Conservation (phyloP, 2,797 vertebrate genomes). For the Cichlasoma orientale region DNA sequence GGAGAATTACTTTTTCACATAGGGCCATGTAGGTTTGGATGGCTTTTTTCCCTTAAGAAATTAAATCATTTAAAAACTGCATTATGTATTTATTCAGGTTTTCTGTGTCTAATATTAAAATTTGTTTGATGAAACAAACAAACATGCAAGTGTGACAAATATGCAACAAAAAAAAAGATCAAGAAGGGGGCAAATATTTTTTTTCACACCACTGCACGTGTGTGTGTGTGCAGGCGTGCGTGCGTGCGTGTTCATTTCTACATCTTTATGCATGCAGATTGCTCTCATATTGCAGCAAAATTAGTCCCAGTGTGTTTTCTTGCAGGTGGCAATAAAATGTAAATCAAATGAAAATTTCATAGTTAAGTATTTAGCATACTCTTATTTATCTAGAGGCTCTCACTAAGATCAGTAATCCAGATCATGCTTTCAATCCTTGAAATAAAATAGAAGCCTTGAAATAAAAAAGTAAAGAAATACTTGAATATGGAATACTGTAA, state of each 20-base stretch:
- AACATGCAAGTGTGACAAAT: background rate
- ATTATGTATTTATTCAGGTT: background rate
- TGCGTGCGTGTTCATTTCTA: background rate
- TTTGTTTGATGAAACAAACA: background rate
- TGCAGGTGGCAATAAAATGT: background rate
- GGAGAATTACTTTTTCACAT: background rate
- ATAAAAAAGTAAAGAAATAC: background rate
- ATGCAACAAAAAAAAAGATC: background rate
- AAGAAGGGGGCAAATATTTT: background rate
- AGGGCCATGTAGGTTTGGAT: background rate
- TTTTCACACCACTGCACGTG: background rate
- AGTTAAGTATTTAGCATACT: background rate
- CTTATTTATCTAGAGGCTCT: background rate
- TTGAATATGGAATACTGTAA: background rate
- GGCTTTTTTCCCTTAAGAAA: background rate
- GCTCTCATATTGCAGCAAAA: background rate
- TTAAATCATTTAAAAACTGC: background rate
- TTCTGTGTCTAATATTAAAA: background rate
- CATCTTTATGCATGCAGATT: background rate
- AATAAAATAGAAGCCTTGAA: background rate
- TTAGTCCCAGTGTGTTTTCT: background rate
- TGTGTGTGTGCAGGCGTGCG: background rate
- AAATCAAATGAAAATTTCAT: background rate
- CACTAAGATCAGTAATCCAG: background rate
- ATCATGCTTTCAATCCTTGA: background rate